Evolutionary conservation across 2,113 vertebrate species (phyloP).

Genomic region (Urocynchramus pylzowi): DNA sequence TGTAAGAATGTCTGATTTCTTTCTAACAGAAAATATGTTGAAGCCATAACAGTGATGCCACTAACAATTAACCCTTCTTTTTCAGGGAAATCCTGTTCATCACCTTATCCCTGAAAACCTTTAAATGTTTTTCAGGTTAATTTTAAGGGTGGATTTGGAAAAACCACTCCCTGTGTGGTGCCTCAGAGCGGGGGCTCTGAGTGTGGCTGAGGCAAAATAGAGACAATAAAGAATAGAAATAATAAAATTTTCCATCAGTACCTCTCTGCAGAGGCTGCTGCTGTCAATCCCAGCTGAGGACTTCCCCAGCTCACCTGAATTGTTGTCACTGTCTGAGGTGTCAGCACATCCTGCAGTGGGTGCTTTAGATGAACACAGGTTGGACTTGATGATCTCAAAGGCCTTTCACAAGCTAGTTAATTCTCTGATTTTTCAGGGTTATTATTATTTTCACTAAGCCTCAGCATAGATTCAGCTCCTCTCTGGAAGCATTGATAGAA

Average conservation of each 20-base stretch:
- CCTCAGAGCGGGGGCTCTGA: neutral
- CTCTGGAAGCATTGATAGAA: neutral
- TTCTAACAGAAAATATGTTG: neutral
- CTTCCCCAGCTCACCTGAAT: neutral
- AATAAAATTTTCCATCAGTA: rapidly evolving
- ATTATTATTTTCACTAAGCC: neutral
- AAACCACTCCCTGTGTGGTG: neutral
- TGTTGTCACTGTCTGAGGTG: neutral
- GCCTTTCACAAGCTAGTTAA: too few relatives aligned
- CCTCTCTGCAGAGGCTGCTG: neutral
- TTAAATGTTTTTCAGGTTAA: neutral
- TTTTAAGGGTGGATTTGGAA: neutral
- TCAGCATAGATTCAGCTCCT: neutral
- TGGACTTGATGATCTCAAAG: neutral
- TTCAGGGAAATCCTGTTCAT: neutral
- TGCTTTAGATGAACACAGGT: rapidly evolving
- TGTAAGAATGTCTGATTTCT: neutral
- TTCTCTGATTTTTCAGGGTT: neutral
- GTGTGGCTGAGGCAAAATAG: neutral
- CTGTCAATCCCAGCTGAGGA: neutral
- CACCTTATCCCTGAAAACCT: neutral
- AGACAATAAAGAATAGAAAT: rapidly evolving
- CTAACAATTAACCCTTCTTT: neutral
- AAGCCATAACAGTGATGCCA: neutral
- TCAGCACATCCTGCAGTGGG: neutral